Conservation (phyloP, 2,113 vertebrate genomes). For the Hipposideros armiger region DNA sequence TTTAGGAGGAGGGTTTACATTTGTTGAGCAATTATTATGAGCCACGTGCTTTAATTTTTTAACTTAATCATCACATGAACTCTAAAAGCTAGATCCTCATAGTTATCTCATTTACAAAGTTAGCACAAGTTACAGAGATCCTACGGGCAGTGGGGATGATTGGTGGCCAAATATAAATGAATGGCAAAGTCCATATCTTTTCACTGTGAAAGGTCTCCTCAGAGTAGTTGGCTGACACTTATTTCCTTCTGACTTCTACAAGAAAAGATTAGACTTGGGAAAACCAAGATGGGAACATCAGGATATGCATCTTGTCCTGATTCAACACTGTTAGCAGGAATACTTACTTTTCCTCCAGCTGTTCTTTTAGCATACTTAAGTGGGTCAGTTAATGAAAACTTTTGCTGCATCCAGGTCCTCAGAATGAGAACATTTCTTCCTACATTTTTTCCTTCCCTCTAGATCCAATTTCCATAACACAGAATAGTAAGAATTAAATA, state of each 20-base stretch:
- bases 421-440: conserved; percentile 60
- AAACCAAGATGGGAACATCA: conserved; percentile 2
- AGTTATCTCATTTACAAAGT: background rate
- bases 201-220: background rate
- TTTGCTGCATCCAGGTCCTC: conserved; percentile 31
- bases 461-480: conserved; percentile 74
- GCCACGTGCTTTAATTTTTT: background rate
- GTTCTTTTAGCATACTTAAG: conserved; percentile 51
- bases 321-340: background rate
- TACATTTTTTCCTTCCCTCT: conserved; percentile 72
- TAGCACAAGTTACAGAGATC: background rate
- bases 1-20: conserved; percentile 19
- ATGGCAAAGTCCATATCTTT: background rate
- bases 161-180: background rate
- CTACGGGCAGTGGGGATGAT: background rate
- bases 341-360: background rate
- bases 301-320: background rate
- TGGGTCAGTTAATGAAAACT: conserved; percentile 34
- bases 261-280: background rate
- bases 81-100: background rate
- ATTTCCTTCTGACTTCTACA: background rate
- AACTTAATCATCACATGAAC: background rate
- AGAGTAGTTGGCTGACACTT: background rate
- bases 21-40: background rate
- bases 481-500: conserved; percentile 66